Evolutionary conservation across 2,888 invertebrate species (phyloP), one percentile per base, ranked within the genome.

Genomic region (Beris morrisii): DNA sequence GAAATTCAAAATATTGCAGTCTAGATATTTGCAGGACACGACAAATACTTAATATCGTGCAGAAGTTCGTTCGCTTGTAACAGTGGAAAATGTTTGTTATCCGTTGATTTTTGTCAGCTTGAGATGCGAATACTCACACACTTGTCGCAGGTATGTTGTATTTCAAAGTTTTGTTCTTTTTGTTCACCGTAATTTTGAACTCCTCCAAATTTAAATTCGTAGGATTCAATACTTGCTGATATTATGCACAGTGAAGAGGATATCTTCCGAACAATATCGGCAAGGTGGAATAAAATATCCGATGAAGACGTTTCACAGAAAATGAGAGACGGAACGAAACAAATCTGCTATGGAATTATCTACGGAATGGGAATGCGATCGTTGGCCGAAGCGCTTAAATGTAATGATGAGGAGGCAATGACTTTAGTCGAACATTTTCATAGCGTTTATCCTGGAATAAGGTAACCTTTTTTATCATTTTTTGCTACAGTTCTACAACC

Each of bases 91-190:
- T 80, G 90, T 54, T 82, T 98, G 64, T 79, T 99, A 54, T 91
- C 97, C 0, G 96, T 96, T 0, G 98, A 99, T 83, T 99, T 95
- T 82, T 95, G 95, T 73, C 99, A 99, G 80, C 78, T 99, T 69
- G 99, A 99, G 82, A 85, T 99, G 79, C 84, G 99, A 72, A 87
- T 99, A 67, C 82, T 99, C 73, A 93, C 97, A 15, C 96, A 97
- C 81, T 86, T 97, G 69, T 92, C 93, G 7, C 82, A 85, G 70
- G 74, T 72, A 57, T 11, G 13, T 13, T 48, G 2, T 4, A 22
- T 22, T 22, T 22, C 22, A 22, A 22, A 22, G 22, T 22, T 22
- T 22, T 22, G 22, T 22, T 22, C 22, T 22, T 2, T 22, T 22
- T 22, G n/a, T 22, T 22, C 22, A 22, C 22, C 22, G 22, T 22